These are phyloP conservation scores for Hermodice carunculata DNA, from an alignment of 2,888 invertebrate genomes.

Conservation along the genomic window DNA sequence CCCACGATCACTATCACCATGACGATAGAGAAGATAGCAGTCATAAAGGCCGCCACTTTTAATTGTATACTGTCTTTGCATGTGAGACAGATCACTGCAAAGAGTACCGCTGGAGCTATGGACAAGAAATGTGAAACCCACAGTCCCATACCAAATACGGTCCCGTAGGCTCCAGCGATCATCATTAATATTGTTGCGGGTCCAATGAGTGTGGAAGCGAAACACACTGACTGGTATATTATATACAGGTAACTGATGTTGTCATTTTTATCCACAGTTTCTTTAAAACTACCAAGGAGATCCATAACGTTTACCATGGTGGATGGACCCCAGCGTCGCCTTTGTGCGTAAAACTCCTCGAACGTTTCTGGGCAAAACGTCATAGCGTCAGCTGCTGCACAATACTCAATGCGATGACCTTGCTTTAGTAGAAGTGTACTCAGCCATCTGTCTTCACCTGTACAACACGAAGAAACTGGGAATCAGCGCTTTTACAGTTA, in stretches of 20 bases:
- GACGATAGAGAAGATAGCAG: conserved; percentile 79
- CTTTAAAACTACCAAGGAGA: conserved; percentile 70
- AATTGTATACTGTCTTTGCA: conserved; percentile 51
- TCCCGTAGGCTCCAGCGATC: conserved; percentile 39
- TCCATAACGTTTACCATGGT: conserved; percentile 99
- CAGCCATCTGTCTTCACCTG: conserved; percentile 97
- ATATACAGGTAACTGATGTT: conserved; percentile 55
- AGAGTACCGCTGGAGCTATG: conserved; percentile 46
- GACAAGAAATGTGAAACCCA: conserved; percentile 25
- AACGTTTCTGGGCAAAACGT: conserved; percentile 91
- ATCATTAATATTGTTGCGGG: conserved; percentile 43
- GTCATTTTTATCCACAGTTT: conserved; percentile 49
- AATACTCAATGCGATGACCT: conserved; percentile 96
- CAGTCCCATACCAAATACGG: conserved; percentile 20
- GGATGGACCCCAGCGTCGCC: conserved; percentile 98
- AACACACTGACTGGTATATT: conserved; percentile 49
- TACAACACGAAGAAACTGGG: too few relatives aligned
- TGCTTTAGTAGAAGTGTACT: conserved; percentile 95
- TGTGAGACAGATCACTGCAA: conserved; percentile 49
- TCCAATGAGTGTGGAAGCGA: conserved; percentile 46
- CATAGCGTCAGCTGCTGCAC: conserved; percentile 98
- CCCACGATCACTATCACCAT: conserved; percentile 63
- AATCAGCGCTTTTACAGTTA: conserved; percentile 1
- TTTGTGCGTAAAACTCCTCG: conserved; percentile 88
- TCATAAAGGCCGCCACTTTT: conserved; percentile 50